Evolutionary conservation across 2,113 vertebrate species (phyloP).

Genomic region (Strix uralensis): DNA sequence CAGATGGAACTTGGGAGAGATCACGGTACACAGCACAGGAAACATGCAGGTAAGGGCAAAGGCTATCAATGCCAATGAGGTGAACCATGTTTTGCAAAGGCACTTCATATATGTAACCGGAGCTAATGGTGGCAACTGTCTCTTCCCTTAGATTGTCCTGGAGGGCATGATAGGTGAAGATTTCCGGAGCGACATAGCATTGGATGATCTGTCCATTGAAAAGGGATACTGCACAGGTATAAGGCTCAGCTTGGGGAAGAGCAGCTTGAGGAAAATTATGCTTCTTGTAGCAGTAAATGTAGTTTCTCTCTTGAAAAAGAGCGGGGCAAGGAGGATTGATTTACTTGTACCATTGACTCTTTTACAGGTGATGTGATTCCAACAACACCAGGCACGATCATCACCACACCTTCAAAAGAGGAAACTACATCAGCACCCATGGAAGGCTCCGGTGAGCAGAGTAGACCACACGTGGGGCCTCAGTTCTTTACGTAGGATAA

Average conservation of each 20-base stretch:
- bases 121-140: background rate
- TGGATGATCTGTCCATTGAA: conserved; percentile 79
- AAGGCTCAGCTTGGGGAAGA: background rate
- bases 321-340: background rate
- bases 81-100: accelerated
- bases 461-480: accelerated
- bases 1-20: background rate
- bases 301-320: background rate
- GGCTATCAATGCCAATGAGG: background rate
- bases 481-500: too few species aligned
- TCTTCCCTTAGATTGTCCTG: conserved; percentile 73
- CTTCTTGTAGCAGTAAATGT: background rate
- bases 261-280: too few species aligned
- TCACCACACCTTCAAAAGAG: background rate
- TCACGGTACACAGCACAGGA: background rate
- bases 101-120: background rate
- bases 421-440: background rate
- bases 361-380: background rate
- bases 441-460: background rate
- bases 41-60: background rate
- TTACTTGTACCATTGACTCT: background rate
- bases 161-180: conserved; percentile 72
- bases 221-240: conserved; percentile 74
- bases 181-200: conserved; percentile 70
- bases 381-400: background rate